Base-by-base conservation (phyloP, 1,140 invertebrate species). In the Micrasema longulum region DNA sequence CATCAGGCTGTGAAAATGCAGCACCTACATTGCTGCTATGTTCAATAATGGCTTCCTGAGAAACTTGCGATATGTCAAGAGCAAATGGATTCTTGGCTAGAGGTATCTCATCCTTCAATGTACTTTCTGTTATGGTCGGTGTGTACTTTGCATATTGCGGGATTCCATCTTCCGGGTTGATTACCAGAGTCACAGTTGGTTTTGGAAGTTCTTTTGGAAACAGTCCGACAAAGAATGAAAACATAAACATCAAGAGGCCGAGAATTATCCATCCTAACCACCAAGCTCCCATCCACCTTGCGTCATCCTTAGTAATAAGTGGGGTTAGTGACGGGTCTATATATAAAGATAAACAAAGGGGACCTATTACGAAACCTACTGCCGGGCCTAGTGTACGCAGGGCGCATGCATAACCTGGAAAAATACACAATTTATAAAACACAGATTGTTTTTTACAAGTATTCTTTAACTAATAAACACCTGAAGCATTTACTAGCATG, bases 221-320 rank as follows among this genome's bases (percentile, higher is more conserved):
- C 73, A 89, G 82, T 0, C 87, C 86, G 45, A 90, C 87, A 1
- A 90, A 74, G n/a, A 87, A 70, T 1, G 88, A 81, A 72, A 90
- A 87, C 18, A 88, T 76, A n/a, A 84, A 80, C 86, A 89, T 87
- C 1, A 85, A 77, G 0, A 80, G 80, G 3, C 88, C 88, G 12
- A 89, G 76, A 47, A 90, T 84, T 7, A 89, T 82, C 89, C 89
- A 90, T 18, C 89, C 89, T 12, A 92, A 77, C 91, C 91, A 92
- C 90, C 90, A 92, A 10, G 90, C 90, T 14, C 91, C 91, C 47
- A 91, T 75, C 90, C 90, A 92, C 73, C 90, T 80, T 63, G 87
- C 86, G 80, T 91, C 90, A 52, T 87, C 84, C 20, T 85, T 83
- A n/a, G 82, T 83, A 22, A 91, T 91, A 7, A 88, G 76, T 2